Conservation (phyloP, 2,113 vertebrate genomes). For the Bambusicola thoracicus region DNA sequence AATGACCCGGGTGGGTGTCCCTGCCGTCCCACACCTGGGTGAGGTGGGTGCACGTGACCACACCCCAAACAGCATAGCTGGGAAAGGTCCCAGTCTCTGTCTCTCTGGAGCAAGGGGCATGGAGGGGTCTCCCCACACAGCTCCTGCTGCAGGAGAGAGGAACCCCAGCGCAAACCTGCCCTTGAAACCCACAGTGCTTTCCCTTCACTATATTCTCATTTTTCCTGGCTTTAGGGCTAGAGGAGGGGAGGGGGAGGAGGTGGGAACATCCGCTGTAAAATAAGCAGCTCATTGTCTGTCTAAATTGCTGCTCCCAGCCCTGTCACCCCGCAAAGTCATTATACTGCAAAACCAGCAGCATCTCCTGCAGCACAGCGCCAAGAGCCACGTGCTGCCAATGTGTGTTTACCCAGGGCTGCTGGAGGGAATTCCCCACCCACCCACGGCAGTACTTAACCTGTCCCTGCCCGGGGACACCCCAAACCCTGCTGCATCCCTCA, state of each 20-base stretch:
- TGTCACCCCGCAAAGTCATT: not conserved
- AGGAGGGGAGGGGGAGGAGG: not conserved
- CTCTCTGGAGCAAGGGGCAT: fast-evolving
- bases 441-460: fast-evolving
- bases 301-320: not conserved
- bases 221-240: not conserved
- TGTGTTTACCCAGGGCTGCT: not conserved
- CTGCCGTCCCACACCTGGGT: no score
- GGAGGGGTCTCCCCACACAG: not conserved
- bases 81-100: not conserved
- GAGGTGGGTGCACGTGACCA: not conserved
- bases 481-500: not conserved
- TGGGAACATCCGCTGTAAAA: slow-evolving; percentile 12
- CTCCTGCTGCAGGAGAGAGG: not conserved
- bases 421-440: not conserved
- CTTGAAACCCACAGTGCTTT: not conserved
- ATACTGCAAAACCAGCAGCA: not conserved
- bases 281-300: slow-evolving; percentile 2
- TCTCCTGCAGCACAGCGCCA: not conserved
- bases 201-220: not conserved
- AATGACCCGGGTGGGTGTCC: fast-evolving
- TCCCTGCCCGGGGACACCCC: not conserved
- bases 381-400: not conserved
- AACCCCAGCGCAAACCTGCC: not conserved
- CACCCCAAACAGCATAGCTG: not conserved